These are phyloP conservation scores for Andrena dorsata DNA, from an alignment of 2,888 invertebrate genomes.

Conservation along the genomic window DNA sequence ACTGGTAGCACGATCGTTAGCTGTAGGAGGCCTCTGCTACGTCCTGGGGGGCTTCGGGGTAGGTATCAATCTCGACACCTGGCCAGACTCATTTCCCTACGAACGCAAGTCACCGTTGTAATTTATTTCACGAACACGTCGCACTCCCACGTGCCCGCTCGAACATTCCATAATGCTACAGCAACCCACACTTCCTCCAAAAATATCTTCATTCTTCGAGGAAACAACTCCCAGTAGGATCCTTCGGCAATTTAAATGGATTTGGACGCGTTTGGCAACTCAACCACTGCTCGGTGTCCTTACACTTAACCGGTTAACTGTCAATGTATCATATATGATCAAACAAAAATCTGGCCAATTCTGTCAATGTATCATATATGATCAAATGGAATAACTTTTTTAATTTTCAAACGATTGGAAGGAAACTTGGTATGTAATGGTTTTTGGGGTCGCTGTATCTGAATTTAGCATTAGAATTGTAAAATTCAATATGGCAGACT, in stretches of 20 bases:
- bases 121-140: slow-evolving; percentile 36
- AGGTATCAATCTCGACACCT: slow-evolving; percentile 79
- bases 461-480: too few relatives aligned
- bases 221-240: neutral
- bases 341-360: too few relatives aligned
- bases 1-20: slow-evolving; percentile 67
- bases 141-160: slow-evolving; percentile 13
- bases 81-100: slow-evolving; percentile 59
- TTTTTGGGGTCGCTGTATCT: too few relatives aligned
- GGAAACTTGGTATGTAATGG: too few relatives aligned
- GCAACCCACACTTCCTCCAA: slow-evolving; percentile 16
- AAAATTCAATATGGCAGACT: too few relatives aligned
- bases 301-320: too few relatives aligned
- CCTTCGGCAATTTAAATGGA: neutral
- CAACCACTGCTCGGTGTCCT: too few relatives aligned
- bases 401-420: too few relatives aligned
- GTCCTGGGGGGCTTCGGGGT: slow-evolving; percentile 68
- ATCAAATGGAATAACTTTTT: too few relatives aligned
- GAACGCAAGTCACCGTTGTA: slow-evolving; percentile 48
- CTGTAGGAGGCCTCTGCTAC: slow-evolving; percentile 75
- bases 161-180: neutral
- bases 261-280: too few relatives aligned
- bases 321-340: too few relatives aligned
- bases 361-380: too few relatives aligned
- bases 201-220: neutral